Evolutionary conservation across 2,113 vertebrate species (phyloP), one percentile per base, ranked within the genome.

Genomic region (Boleophthalmus pectinirostris): DNA sequence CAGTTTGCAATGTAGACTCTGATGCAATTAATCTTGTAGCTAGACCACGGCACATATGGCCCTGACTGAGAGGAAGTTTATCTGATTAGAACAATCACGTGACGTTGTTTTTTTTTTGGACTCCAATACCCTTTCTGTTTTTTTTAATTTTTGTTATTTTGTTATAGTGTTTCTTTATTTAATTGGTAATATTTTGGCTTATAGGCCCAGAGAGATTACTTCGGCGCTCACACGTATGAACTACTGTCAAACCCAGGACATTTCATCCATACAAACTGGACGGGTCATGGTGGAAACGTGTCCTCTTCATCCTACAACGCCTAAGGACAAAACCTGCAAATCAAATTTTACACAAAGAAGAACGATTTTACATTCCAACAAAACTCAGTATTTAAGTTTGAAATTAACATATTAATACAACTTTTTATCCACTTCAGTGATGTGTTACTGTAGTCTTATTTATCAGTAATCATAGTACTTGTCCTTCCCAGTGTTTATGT

Each of bases 201-300:
- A 0, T 6, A 99, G 98, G 98, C 97, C 24, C 98, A 99, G 90
- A 96, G 97, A 0, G 97, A 99, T 85, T 99, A 98, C 89, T 99
- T 99, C 4, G 98, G 98, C 46, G 98, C 98, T 0, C 97, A 98
- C 73, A 98, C 96, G 0, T 99, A 99, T 0, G 97, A 98, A 66
- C 91, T 98, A 5, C 84, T 97, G 35, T 91, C 93, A 1, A 94
- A 94, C 16, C 97, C 97, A 0, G 97, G 97, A 2, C 77, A 80
- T 0, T 96, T 92, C 56, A 80, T 97, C 92, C 97, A 98, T 84
- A 99, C 98, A 20, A 98, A 99, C 90, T 99, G 97, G 98, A 99
- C 98, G 0, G 97, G 97, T 63, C 95, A 95, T 0, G 97, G 98
- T 0, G 97, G 97, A 79, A 96, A 79, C 0, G 95, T 99, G 76